Base-by-base conservation (phyloP, 2,888 invertebrate genomes). In the Agrypnus murinus region DNA sequence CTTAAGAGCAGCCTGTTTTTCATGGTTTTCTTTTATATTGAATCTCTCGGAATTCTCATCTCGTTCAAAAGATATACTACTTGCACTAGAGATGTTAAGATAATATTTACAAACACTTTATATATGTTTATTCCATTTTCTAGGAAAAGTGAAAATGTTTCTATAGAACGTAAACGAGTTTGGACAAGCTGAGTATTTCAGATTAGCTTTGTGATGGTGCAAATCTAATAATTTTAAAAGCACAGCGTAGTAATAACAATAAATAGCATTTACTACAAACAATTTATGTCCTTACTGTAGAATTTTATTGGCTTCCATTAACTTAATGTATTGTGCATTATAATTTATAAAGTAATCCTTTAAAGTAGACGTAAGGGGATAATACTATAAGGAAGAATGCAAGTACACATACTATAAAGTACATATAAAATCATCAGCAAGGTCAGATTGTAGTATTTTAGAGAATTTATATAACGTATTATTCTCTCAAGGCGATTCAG, bases 51-150 rank as follows among this genome's bases (percentile, higher is more conserved):
- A 40, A 25, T 25, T 25, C 25, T 5, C 5, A 25, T 5, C 5
- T 25, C 25, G 25, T 25, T 2, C 25, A 25, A 25, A 25, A 5
- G 25, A 25, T 25, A 43, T 43, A 43, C n/a, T 6, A 43, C 0
- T 0, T 43, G 43, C 12, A 6, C 12, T n/a, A n/a, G 15, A 10
- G 50, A 10, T 32, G 31, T 7, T 50, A 10, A 19, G 19, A 46
- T 12, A 25, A 50, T 50, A 50, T 50, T 50, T 50, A 50, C 31
- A 50, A 50, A 50, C 50, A 50, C 50, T 32, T 46, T 19, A 50
- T 32, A 31, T n/a, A 25, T 50, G 50, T 50, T 50, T 50, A 50
- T 50, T 50, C 50, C 32, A 50, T 50, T 50, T 50, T 50, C 50
- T n/a, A 32, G 50, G 25, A 14, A n/a, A 31, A 50, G 14, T 31